Evolutionary conservation across 2,888 invertebrate species (phyloP), one percentile per base, ranked within the genome.

Genomic region (Machimus rusticus): DNA sequence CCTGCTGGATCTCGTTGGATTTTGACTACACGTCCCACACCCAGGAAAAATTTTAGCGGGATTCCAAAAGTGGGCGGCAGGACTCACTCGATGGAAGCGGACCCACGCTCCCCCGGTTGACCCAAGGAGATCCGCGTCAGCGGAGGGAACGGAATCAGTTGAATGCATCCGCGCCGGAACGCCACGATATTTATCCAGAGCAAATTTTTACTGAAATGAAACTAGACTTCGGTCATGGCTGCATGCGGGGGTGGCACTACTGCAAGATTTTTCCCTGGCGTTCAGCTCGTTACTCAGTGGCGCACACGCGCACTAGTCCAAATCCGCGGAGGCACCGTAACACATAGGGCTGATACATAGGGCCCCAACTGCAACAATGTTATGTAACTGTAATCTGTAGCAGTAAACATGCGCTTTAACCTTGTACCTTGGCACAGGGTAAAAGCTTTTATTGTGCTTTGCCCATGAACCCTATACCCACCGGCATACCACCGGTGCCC

Each of bases 401-500:
- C 43, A 86, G 31, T 82, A 81, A 37, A 76, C 88, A 88, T 88
- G 88, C 88, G 88, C 88, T 57, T 74, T 88, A 85, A 88, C 88
- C 87, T 87, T 88, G 86, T 86, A 84, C 77, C 87, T 77, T 84
- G 86, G 86, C 16, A 84, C 84, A 84, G 84, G 84, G 66, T 84
- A 39, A 84, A 84, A 84, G 84, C 84, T 84, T 46, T 84, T 84
- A 23, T 66, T 66, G 74, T 28, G 82, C 57, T 82, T 82, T 74
- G 84, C 66, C 84, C 84, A 74, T 84, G 84, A 84, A 84, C 74
- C 39, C 66, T 84, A 23, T 31, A 8, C 51, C 51, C n/a, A 51
- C 81, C 46, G 46, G 39, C 43, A 46, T 46, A 39, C 39, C 12
- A 39, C 16, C 31, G 39, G 12, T 9, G 12, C 43, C 66, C 23